These are phyloP conservation scores for Drosophila albomicans DNA, from an alignment of 1,140 invertebrate genomes.

Conservation along the genomic window DNA sequence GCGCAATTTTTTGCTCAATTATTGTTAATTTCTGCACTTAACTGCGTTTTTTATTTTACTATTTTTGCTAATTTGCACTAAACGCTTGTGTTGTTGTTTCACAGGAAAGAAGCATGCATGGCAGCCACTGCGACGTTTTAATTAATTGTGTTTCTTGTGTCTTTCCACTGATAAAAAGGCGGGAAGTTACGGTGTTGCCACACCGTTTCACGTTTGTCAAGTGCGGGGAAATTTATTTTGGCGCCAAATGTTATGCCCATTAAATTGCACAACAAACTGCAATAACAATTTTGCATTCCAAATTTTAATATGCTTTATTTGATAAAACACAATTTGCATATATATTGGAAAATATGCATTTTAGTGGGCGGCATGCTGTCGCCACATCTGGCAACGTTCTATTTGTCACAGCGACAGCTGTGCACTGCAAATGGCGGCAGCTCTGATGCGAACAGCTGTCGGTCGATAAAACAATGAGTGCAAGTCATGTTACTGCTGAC, in stretches of 20 bases:
- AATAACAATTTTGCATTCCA: not conserved
- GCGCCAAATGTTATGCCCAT: slow-evolving; percentile 27
- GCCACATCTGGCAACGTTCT: slow-evolving; percentile 20
- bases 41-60: slow-evolving; percentile 13
- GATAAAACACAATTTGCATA: not conserved
- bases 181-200: slow-evolving; percentile 35
- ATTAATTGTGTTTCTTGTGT: slow-evolving; percentile 32
- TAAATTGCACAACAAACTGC: not conserved
- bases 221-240: slow-evolving; percentile 30
- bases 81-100: slow-evolving; percentile 17
- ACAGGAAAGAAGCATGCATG: slow-evolving; percentile 4
- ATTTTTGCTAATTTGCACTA: slow-evolving; percentile 9
- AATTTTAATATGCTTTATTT: slow-evolving; percentile 12
- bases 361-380: not conserved
- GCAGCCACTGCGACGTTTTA: slow-evolving; percentile 40
- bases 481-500: slow-evolving; percentile 10
- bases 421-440: slow-evolving; percentile 24
- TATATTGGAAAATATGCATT: not conserved
- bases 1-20: slow-evolving; percentile 23
- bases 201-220: not conserved
- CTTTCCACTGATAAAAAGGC: slow-evolving; percentile 49
- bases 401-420: slow-evolving; percentile 22
- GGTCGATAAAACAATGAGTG: not conserved
- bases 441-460: slow-evolving; percentile 27
- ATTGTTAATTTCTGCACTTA: not conserved